Percentiles rank a stretch among this genome's conserved stretches.
phyloP scores from a whole-genome alignment of 2,888 invertebrate genomes.

The Meteorus cinctellus region DNA sequence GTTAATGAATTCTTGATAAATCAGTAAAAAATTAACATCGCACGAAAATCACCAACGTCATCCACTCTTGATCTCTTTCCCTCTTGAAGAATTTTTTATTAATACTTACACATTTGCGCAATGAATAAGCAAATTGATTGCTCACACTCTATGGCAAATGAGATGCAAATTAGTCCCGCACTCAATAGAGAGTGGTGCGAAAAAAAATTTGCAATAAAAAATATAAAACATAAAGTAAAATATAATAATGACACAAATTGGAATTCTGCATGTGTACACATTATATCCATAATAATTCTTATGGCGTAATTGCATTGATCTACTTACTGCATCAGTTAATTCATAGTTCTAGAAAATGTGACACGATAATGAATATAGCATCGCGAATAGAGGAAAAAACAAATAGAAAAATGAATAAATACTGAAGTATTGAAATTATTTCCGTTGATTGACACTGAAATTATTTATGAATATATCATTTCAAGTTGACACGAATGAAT shows the following conservation, averaged over 20 bases:
- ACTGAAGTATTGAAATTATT: neutral
- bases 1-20: neutral
- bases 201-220: neutral
- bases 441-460: neutral
- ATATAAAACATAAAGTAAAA: neutral
- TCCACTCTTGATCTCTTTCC: neutral
- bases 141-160: neutral
- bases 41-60: neutral
- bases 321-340: neutral
- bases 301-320: slow-evolving; percentile 4
- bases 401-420: neutral
- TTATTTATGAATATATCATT: slow-evolving; percentile 17
- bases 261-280: neutral
- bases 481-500: neutral
- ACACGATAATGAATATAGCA: neutral
- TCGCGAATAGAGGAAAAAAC: neutral
- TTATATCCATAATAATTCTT: slow-evolving; percentile 1
- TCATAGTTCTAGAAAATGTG: neutral
- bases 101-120: slow-evolving; percentile 18
- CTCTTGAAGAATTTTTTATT: neutral
- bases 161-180: slow-evolving; percentile 14
- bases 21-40: neutral
- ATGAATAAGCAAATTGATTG: neutral
- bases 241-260: neutral
- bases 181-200: neutral